These are phyloP conservation scores for Trimorus sp. DNA, from an alignment of 2,888 invertebrate species.

Conservation along the genomic window DNA sequence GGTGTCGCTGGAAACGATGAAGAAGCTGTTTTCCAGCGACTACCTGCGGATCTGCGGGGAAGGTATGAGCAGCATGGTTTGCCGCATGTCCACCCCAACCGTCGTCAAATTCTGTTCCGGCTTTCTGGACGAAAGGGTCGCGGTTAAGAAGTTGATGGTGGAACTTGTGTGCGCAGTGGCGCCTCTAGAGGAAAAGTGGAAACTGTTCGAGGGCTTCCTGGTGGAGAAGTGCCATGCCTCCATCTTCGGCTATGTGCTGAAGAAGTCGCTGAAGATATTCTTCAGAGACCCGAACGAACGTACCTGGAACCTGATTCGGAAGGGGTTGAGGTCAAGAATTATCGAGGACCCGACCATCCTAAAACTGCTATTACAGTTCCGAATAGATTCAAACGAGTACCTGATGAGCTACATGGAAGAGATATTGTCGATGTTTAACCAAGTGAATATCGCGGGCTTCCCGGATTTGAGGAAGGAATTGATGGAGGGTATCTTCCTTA, in stretches of 20 bases:
- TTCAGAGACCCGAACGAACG: neutral
- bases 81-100: conserved; percentile 37
- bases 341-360: neutral
- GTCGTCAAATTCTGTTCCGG: conserved; percentile 68
- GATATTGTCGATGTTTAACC: neutral
- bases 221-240: neutral
- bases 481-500: neutral
- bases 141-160: conserved; percentile 76
- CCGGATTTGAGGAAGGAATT: neutral
- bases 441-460: conserved; percentile 31
- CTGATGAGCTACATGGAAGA: neutral
- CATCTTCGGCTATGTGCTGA: neutral
- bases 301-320: neutral
- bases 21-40: conserved; percentile 49
- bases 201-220: conserved; percentile 16
- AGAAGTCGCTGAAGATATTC: neutral
- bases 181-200: neutral
- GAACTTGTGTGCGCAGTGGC: conserved; percentile 71
- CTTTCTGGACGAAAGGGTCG: conserved; percentile 69
- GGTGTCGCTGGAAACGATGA: conserved; percentile 67
- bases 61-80: conserved; percentile 48
- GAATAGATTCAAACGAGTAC: neutral
- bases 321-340: neutral
- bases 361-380: neutral
- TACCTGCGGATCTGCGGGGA: conserved; percentile 15